phyloP scores from a whole-genome alignment of 2,113 vertebrate genomes.

The Spizaetus ornatus region DNA sequence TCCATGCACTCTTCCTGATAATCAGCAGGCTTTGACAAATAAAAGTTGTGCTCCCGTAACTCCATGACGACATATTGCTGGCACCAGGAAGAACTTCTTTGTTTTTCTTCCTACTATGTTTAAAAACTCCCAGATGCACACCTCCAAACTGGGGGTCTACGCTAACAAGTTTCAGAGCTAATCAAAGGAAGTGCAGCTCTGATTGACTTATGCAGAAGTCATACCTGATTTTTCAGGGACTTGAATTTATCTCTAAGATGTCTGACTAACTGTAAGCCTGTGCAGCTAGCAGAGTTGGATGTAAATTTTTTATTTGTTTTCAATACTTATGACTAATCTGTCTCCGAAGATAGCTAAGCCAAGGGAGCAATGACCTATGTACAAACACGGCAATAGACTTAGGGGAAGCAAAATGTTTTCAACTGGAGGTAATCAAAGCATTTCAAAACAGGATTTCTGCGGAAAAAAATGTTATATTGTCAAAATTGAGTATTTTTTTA shows the following conservation, averaged over 20 bases:
- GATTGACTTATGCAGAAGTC: background rate
- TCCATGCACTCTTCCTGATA: slow-evolving; percentile 25
- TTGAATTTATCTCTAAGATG: background rate
- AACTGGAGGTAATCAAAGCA: background rate
- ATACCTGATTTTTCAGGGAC: background rate
- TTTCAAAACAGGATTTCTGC: background rate
- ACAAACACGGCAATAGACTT: background rate
- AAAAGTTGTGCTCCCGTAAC: background rate
- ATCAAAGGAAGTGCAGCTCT: background rate
- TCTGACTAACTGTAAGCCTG: background rate
- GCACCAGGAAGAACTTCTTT: background rate
- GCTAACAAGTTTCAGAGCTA: background rate
- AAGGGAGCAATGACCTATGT: background rate
- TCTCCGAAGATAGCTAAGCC: background rate
- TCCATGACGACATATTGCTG: background rate
- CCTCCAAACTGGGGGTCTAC: too few species aligned
- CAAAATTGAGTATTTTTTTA: background rate
- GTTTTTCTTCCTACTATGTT: background rate
- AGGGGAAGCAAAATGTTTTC: background rate
- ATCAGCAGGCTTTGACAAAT: slow-evolving; percentile 33
- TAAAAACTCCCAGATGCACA: background rate
- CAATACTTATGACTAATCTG: background rate
- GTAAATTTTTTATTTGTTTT: background rate
- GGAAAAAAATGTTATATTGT: background rate
- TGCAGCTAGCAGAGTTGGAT: background rate